A percentile compares a stretch with the other conserved stretches of the same genome.
phyloP scores from a whole-genome alignment of 2,888 invertebrate genomes.

The Phengaris alcon region DNA sequence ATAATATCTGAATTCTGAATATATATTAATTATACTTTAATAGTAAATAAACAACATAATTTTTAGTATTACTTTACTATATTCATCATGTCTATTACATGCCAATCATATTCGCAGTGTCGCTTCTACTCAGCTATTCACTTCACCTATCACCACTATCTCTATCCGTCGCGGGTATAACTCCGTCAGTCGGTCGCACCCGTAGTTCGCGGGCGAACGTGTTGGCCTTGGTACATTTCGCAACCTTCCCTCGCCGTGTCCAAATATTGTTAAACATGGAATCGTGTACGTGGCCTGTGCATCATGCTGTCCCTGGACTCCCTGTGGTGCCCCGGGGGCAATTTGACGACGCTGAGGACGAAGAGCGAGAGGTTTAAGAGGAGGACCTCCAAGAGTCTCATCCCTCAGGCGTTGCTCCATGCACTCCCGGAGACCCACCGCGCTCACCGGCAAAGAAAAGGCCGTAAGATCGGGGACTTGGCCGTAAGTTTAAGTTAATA shows the following conservation, averaged over 20 bases:
- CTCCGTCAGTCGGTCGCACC: conserved; percentile 50
- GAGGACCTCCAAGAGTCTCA: conserved; percentile 64
- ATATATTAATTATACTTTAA: no score
- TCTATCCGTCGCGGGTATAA: conserved; percentile 10
- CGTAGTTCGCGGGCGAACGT: conserved; percentile 50
- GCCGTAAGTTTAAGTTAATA: conserved; percentile 85
- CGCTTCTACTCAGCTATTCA: conserved; percentile 20
- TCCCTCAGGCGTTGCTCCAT: conserved; percentile 68
- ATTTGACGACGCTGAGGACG: conserved; percentile 66
- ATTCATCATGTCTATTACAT: no score
- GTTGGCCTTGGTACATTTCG: conserved; percentile 49
- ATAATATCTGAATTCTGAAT: no score
- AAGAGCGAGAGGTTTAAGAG: conserved; percentile 80
- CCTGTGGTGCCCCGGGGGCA: conserved; percentile 82
- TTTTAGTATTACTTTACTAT: no score
- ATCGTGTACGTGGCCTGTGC: not conserved
- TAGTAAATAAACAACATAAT: no score
- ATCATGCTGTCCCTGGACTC: conserved; percentile 76
- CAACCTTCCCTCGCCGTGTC: conserved; percentile 38
- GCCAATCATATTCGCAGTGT: not conserved
- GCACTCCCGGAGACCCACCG: conserved; percentile 59
- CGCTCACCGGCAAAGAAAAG: conserved; percentile 79
- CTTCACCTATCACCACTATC: conserved; percentile 29
- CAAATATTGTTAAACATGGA: conserved; percentile 46
- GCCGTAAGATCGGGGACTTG: conserved; percentile 93